Evolutionary conservation across 2,113 vertebrate genomes (phyloP).

Genomic region (Hydrochoerus hydrochaeris): DNA sequence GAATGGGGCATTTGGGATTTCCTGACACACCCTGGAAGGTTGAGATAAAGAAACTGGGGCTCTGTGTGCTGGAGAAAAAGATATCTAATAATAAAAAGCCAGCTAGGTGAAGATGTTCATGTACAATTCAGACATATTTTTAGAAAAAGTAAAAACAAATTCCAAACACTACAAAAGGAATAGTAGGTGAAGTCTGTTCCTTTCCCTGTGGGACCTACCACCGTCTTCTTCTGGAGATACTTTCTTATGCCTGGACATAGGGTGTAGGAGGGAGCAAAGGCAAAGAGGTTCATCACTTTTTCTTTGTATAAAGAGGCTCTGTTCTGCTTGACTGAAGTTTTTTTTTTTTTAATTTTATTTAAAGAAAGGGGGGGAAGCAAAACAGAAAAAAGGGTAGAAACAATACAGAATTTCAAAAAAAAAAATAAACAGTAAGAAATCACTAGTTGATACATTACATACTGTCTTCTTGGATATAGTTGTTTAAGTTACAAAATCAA

Average conservation of each 20-base stretch:
- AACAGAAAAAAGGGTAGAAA: too few relatives aligned
- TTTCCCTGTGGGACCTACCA: neutral
- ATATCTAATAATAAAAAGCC: neutral
- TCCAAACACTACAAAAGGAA: neutral
- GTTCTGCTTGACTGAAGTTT: neutral
- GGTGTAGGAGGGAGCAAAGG: neutral
- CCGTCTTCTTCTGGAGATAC: neutral
- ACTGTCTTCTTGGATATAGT: too few relatives aligned
- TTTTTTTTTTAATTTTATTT: too few relatives aligned
- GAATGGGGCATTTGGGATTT: neutral
- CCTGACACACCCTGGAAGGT: neutral
- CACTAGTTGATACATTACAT: too few relatives aligned
- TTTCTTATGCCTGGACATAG: neutral
- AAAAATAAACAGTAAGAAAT: too few relatives aligned
- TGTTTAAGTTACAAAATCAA: too few relatives aligned
- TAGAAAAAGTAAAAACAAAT: neutral
- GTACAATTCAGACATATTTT: slow-evolving; percentile 27
- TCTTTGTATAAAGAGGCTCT: neutral
- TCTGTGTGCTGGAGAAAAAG: neutral
- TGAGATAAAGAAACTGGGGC: neutral
- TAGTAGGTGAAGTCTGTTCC: neutral
- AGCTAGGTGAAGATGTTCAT: neutral
- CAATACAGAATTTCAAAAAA: too few relatives aligned
- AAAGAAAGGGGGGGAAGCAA: too few relatives aligned
- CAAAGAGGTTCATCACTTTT: neutral